Evolutionary conservation across 2,113 vertebrate genomes (phyloP).

Genomic region (Dasyurus viverrinus): DNA sequence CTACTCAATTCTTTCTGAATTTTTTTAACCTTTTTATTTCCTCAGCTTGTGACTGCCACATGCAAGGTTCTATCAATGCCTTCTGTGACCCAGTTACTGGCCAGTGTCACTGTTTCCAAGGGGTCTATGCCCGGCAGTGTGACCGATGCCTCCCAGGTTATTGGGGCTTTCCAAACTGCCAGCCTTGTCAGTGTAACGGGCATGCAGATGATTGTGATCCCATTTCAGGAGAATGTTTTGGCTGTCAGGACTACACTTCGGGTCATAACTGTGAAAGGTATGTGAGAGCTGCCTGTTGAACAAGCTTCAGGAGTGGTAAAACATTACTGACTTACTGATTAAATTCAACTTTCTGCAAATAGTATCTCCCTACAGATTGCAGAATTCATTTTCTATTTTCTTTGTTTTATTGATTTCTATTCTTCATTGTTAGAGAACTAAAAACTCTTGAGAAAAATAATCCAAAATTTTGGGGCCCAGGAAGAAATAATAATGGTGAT

Average conservation of each 20-base stretch:
- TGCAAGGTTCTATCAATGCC: conserved; percentile 87
- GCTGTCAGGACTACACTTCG: conserved; percentile 89
- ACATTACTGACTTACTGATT: not conserved
- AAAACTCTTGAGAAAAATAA: not conserved
- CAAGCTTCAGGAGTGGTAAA: not conserved
- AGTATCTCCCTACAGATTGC: not conserved
- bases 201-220: conserved; percentile 90
- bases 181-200: conserved; percentile 93
- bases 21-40: not conserved
- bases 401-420: not conserved
- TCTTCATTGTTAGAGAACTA: not conserved
- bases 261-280: conserved; percentile 95
- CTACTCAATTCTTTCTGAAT: not conserved
- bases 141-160: conserved; percentile 92
- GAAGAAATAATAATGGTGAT: not conserved
- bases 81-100: conserved; percentile 91
- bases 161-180: conserved; percentile 96
- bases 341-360: not conserved
- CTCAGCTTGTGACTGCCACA: conserved; percentile 92
- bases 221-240: conserved; percentile 87
- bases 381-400: not conserved
- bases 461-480: not conserved
- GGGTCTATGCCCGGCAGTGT: conserved; percentile 90
- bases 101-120: conserved; percentile 92
- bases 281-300: accelerated